Percentiles rank a stretch among this genome's conserved stretches.
Conservation (phyloP, 2,888 invertebrate genomes). For the Trilocha varians region DNA sequence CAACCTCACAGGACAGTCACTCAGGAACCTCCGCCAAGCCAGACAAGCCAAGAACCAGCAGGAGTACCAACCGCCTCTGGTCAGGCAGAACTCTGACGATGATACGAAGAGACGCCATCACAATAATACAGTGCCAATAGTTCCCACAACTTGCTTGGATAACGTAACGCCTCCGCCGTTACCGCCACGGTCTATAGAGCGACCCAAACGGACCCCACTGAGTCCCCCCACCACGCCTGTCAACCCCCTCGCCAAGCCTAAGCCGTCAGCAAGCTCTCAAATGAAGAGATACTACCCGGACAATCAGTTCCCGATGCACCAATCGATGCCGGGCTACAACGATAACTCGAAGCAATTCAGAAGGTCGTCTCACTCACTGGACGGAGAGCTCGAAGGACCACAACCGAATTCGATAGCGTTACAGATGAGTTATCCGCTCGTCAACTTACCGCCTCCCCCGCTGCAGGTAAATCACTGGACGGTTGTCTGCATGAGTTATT, state of each 20-base stretch:
- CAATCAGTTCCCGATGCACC: slow-evolving; percentile 36
- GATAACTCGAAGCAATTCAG: slow-evolving; percentile 32
- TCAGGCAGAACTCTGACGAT: slow-evolving; percentile 48
- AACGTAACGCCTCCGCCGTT: slow-evolving; percentile 52
- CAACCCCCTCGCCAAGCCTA: slow-evolving; percentile 35
- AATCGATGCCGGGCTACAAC: slow-evolving; percentile 41
- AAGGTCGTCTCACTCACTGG: slow-evolving; percentile 54
- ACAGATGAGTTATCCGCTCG: slow-evolving; percentile 77
- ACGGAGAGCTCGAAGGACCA: slow-evolving; percentile 54
- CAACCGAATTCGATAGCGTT: slow-evolving; percentile 75
- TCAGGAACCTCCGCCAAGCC: slow-evolving; percentile 47
- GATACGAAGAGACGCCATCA: slow-evolving; percentile 34
- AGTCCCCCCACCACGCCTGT: slow-evolving; percentile 25
- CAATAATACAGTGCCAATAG: slow-evolving; percentile 51
- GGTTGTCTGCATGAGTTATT: background rate
- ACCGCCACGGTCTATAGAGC: slow-evolving; percentile 45
- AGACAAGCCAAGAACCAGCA: slow-evolving; percentile 31
- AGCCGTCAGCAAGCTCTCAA: slow-evolving; percentile 25
- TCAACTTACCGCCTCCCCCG: slow-evolving; percentile 69
- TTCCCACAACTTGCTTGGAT: slow-evolving; percentile 59
- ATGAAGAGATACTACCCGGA: slow-evolving; percentile 26
- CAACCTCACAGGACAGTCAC: slow-evolving; percentile 63
- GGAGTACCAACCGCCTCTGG: slow-evolving; percentile 36
- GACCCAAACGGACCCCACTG: slow-evolving; percentile 36
- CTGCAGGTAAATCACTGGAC: slow-evolving; percentile 39